Base-by-base conservation (phyloP, 2,888 invertebrate species). In the Eupithecia subumbrata region DNA sequence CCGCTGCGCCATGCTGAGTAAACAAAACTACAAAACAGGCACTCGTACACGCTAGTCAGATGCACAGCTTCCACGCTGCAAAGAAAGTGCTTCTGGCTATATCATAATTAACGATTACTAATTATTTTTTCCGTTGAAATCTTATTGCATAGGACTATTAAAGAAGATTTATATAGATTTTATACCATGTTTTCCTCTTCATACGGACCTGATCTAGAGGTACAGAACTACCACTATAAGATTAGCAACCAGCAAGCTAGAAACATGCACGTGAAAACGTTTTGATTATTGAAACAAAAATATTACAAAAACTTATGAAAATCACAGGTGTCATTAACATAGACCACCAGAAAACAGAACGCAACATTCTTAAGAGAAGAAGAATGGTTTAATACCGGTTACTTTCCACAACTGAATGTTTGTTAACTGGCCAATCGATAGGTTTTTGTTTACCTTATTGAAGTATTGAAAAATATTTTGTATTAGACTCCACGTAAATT, bases 1-100 rank as follows among this genome's bases (percentile, higher is more conserved):
- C 14, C 60, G 25, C 60, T 84, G 87, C 88, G 84, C 87, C 90
- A 86, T 88, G 90, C 91, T 92, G 92, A 89, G 90, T 92, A 93
- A 93, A 93, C 92, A 93, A 88, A 88, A 88, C 86, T 87, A 90
- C 90, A 88, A 89, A 88, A 87, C 87, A 88, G 87, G 84, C 86
- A 84, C 84, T 80, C 86, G 85, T 73, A 48, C 68, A 86, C 87
- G 87, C 87, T 84, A 83, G 83, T 88, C 81, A 82, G 86, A 88
- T 89, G 88, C 88, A 80, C 81, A 76, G 78, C 82, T 80, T 74
- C 79, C 79, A 72, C 71, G 67, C 63, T 72, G 25, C 60, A 67
- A 76, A 69, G 68, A 63, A 69, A 71, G 30, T 72, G 64, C 69
- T 69, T 40, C 68, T 68, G 16, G 18, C 22, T 69, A 63, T 60